A percentile compares a stretch with the other conserved stretches of the same genome.
phyloP scores from a whole-genome alignment of 2,113 vertebrate species.

The Lampris megalopsis region DNA sequence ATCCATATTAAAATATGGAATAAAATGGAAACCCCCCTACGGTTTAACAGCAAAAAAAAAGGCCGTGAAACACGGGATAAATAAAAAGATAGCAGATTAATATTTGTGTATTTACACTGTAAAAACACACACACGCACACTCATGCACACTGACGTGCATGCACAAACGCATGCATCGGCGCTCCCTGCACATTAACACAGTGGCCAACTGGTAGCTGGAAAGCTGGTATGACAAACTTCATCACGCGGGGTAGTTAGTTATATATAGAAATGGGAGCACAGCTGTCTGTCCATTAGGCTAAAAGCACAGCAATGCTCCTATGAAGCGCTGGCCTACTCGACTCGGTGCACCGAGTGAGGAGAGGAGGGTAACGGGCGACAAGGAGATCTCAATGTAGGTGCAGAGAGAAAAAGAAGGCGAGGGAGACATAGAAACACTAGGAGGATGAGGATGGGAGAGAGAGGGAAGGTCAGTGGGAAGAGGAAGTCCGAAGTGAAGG shows the following conservation, averaged over 20 bases:
- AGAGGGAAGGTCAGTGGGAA: not conserved
- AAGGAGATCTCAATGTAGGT: slow-evolving; percentile 1
- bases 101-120: not conserved
- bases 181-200: slow-evolving; percentile 9
- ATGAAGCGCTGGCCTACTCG: slow-evolving; percentile 21
- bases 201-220: slow-evolving; percentile 25
- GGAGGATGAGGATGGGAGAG: not conserved
- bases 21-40: not conserved
- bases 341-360: slow-evolving; percentile 7
- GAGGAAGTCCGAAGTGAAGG: not conserved
- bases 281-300: slow-evolving; percentile 75
- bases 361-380: not conserved
- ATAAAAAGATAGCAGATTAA: slow-evolving; percentile 36
- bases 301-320: slow-evolving; percentile 59
- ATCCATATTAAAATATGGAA: too few relatives aligned
- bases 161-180: not conserved
- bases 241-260: slow-evolving; percentile 60
- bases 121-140: not conserved
- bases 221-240: slow-evolving; percentile 54
- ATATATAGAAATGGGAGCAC: slow-evolving; percentile 78
- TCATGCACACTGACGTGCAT: not conserved
- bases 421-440: not conserved
- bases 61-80: not conserved
- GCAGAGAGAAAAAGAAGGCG: not conserved
- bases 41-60: slow-evolving; percentile 24